Base-by-base conservation (phyloP, 2,113 vertebrate genomes). In the Platichthys flesus region DNA sequence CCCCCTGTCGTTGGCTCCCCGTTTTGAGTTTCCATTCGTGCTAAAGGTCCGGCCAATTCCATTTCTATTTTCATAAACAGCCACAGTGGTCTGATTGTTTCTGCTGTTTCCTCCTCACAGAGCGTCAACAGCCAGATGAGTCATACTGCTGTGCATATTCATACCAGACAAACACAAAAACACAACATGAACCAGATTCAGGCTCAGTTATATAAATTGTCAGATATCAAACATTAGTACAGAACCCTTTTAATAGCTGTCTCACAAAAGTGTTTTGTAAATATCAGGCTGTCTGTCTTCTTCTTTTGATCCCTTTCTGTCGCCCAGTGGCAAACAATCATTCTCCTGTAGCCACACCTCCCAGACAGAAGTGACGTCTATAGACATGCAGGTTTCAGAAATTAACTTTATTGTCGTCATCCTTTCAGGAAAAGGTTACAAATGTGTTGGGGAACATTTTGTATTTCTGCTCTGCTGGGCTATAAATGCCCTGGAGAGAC, bases 381-480 rank as follows among this genome's bases (percentile, higher is more conserved):
- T 28, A 28, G 65, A 77, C 1, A 23, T n/a, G 16, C 14, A 2
- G 13, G 72, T 81, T 76, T 56, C 31, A 28, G 12, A 78, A 55
- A 23, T 23, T 37, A 67, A 59, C 69, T 76, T 74, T 1, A 54
- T 40, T 70, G 70, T 80, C 63, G 62, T 57, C 51, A 71, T 71
- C 47, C 28, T 79, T 84, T 83, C 65, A 60, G 67, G 73, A 35
- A 86, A 84, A 31, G 40, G 69, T 77, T 64, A 84, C 35, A 77
- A n/a, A 77, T 26, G 10, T 49, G 51, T 18, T 16, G 42, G 31
- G 31, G 18, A 40, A 61, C 35, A 66, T 69, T 79, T 63, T 73
- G 21, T 69, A 14, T 60, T 47, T 79, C 68, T 67, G 66, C 58
- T 37, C 55, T 2, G 23, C 9, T 26, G 60, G 59, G 61, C 63